These are phyloP conservation scores for Dinoponera quadriceps DNA, from an alignment of 1,140 invertebrate genomes.

Conservation along the genomic window DNA sequence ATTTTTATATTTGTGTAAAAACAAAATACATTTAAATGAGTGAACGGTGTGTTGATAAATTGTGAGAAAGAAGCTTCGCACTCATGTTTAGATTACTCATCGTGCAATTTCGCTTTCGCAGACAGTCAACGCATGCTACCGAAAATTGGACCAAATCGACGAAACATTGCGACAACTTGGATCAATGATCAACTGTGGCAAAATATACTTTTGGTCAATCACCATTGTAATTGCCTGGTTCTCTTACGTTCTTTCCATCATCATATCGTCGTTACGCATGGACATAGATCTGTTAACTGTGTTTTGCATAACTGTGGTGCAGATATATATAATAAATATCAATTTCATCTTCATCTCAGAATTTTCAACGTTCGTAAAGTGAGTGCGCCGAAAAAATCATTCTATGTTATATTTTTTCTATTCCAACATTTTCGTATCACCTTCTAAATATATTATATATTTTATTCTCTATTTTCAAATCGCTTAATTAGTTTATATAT, in stretches of 20 bases:
- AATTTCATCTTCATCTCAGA: not conserved
- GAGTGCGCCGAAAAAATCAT: not conserved
- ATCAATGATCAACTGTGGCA: too few species aligned
- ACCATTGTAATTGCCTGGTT: not conserved
- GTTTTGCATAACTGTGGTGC: not conserved
- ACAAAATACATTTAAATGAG: too few species aligned
- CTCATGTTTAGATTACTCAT: too few species aligned
- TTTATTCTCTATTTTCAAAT: too few species aligned
- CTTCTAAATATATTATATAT: too few species aligned
- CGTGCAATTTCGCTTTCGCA: not conserved
- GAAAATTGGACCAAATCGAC: too few species aligned
- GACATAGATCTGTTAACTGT: not conserved
- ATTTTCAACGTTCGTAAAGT: conserved; percentile 24
- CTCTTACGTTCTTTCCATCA: not conserved
- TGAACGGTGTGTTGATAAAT: too few species aligned
- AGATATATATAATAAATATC: not conserved
- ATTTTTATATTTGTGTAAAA: not conserved
- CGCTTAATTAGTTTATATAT: too few species aligned
- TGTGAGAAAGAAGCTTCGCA: too few species aligned
- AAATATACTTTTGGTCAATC: not conserved
- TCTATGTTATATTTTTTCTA: too few species aligned
- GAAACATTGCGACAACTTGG: too few species aligned
- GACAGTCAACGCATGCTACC: conserved; percentile 9
- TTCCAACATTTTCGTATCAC: too few species aligned
- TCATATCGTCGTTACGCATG: not conserved